phyloP scores from a whole-genome alignment of 2,797 vertebrate genomes.

The Falco cherrug region DNA sequence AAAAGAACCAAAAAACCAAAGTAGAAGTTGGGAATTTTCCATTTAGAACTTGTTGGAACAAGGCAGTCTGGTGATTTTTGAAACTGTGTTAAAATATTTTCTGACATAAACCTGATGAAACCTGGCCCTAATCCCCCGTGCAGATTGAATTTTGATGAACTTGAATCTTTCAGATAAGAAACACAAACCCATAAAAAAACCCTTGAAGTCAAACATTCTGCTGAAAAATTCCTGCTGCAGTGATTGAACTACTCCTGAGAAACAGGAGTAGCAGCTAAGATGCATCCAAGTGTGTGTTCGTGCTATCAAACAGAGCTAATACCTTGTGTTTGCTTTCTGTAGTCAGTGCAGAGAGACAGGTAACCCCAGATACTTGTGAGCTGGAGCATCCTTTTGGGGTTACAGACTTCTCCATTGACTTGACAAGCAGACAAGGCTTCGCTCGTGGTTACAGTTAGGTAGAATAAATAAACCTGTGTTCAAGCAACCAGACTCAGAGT shows the following conservation, averaged over 20 bases:
- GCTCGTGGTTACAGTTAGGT: not conserved
- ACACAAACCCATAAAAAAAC: not conserved
- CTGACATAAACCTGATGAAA: not conserved
- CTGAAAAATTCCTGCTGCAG: not conserved
- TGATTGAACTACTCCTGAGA: not conserved
- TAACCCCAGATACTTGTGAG: not conserved
- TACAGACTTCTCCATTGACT: not conserved
- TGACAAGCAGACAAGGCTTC: not conserved
- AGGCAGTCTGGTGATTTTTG: not conserved
- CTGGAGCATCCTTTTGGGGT: not conserved
- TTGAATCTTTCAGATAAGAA: slow-evolving; percentile 6
- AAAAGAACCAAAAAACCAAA: not conserved
- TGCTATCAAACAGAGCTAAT: rapidly evolving
- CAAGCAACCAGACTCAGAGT: not conserved
- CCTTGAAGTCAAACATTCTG: not conserved
- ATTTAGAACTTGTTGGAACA: not conserved
- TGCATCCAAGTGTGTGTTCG: not conserved
- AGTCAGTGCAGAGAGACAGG: not conserved
- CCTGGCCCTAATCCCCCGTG: not conserved
- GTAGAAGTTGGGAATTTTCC: not conserved
- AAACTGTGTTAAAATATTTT: not conserved
- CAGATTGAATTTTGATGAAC: not conserved
- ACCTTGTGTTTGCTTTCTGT: not conserved
- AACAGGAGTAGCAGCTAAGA: not conserved
- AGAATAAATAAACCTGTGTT: not conserved